Evolutionary conservation across 92 coral and sea anemone genomes (phyloP), one percentile per base, ranked within the genome.

Genomic region (Montipora capitata): DNA sequence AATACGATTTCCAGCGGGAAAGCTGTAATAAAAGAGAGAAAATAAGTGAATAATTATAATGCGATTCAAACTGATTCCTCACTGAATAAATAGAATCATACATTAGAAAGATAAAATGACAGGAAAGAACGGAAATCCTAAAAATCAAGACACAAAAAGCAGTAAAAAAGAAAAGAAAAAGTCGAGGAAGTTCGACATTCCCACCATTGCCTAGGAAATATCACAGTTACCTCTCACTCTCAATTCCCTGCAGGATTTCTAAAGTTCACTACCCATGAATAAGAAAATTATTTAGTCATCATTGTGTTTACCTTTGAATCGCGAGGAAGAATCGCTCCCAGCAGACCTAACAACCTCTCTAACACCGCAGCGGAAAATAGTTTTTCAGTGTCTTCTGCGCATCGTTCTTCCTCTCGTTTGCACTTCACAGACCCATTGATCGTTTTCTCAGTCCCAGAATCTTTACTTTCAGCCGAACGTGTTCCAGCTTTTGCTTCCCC

Each of bases 261-360:
- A 27, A 27, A 27, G 35, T 27, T 27, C 35, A 27, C 35, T 27
- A 27, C 35, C 35, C 35, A 27, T 27, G 35, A 27, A 27, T 27
- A 27, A 10, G 51, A 8, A 45, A 45, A 0, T 45, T 45, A 45
- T 45, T 45, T 45, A 8, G 6, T 45, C 51, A 8, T 45, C 6
- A 8, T 2, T 57, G 13, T 57, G 73, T 14, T 15, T 76, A 97
- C 99, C 98, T 94, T 94, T 13, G 98, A 97, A 79, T 97, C 98
- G 66, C 88, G 87, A 13, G 99, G 99, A 14, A 97, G 80, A 89
- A 96, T 90, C 12, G 99, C 98, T 13, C 99, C 99, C 59, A 96
- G 91, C 39, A 97, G 88, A n/a, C 99, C 99, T 38, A 97, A 85
- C 15, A 96, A 78, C 78, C 94, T 90, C 59, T 97, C 98, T 54